phyloP scores from a whole-genome alignment of 1,140 invertebrate species.

The Atta cephalotes region DNA sequence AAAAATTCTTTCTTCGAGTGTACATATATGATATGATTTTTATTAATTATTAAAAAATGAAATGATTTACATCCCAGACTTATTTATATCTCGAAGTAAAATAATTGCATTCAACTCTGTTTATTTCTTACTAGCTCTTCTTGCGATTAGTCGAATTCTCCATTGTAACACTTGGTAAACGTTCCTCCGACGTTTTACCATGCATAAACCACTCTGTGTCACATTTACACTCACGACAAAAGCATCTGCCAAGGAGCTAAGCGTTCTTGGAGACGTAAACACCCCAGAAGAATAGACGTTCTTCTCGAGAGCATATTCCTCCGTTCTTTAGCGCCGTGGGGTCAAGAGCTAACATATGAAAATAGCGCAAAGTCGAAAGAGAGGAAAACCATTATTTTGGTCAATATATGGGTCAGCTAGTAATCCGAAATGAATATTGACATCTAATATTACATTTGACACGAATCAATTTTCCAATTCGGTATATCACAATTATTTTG shows the following conservation, averaged over 20 bases:
- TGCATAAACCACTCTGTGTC: neutral
- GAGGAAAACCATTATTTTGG: constrained; percentile 25
- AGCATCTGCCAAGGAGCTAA: constrained; percentile 10
- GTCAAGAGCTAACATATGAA: neutral
- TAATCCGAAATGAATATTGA: constrained; percentile 22
- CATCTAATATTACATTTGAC: neutral
- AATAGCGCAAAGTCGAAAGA: neutral
- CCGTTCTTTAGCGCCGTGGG: neutral
- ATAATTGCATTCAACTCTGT: neutral
- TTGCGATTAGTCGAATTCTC: neutral
- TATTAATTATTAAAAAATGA: neutral
- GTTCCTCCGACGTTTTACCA: neutral
- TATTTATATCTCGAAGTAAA: constrained; percentile 1
- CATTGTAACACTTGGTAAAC: neutral
- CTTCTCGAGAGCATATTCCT: constrained; percentile 20
- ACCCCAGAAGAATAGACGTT: constrained; percentile 41
- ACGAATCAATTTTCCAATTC: constrained; percentile 19
- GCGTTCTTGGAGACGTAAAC: constrained; percentile 46
- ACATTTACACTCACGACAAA: constrained; percentile 27
- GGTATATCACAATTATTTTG: constrained; percentile 18
- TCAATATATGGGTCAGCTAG: neutral
- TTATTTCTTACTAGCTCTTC: neutral
- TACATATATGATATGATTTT: neutral
- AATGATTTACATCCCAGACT: neutral
- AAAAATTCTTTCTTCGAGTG: no score